Conservation (phyloP, 2,113 vertebrate genomes). For the Microcebus tavaratra region DNA sequence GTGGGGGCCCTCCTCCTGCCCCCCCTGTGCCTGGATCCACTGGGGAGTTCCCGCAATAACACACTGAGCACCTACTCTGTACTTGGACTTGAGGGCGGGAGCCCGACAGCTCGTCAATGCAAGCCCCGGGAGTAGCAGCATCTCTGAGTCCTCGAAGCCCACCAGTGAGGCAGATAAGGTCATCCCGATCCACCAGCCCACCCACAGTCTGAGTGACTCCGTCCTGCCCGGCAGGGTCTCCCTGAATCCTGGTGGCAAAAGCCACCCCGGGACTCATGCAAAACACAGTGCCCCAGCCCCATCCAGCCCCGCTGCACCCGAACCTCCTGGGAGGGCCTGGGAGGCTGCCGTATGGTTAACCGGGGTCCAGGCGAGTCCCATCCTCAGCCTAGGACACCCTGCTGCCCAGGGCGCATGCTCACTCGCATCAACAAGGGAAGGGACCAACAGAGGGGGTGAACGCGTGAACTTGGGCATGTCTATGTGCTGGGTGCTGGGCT, state of each 20-base stretch:
- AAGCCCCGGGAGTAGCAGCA: background rate
- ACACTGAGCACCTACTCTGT: too few relatives aligned
- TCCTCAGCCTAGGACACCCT: background rate
- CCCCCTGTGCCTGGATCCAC: background rate
- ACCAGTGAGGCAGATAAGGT: background rate
- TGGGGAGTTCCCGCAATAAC: too few relatives aligned
- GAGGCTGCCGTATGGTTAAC: background rate
- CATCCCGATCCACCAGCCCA: background rate
- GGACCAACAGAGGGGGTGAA: rapidly evolving
- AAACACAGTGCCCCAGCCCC: background rate
- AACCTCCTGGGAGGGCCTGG: background rate
- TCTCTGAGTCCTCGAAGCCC: background rate
- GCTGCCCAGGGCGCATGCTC: too few relatives aligned
- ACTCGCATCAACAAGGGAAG: too few relatives aligned
- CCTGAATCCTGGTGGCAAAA: background rate
- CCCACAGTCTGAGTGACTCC: background rate
- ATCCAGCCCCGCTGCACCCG: background rate
- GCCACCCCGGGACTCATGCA: background rate
- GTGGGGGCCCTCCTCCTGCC: background rate
- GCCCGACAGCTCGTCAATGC: background rate
- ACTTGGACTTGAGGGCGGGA: background rate
- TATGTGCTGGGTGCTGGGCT: background rate
- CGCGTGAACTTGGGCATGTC: background rate
- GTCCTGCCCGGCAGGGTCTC: background rate
- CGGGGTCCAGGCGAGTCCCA: background rate